Evolutionary conservation across 2,797 vertebrate species (phyloP), one percentile per base, ranked within the genome.

Genomic region (Silurus aristotelis): DNA sequence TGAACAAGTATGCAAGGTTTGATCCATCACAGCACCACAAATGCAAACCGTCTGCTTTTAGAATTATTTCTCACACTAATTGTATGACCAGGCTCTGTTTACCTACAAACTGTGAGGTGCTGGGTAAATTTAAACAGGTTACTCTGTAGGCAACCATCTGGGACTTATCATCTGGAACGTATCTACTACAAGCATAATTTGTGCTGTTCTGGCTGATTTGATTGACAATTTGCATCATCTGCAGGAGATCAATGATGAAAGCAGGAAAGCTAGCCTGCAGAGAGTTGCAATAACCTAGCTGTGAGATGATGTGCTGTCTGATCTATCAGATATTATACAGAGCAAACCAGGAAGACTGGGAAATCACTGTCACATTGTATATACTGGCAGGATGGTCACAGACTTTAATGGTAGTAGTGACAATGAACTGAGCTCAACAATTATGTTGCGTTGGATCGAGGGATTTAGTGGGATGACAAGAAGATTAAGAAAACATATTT

Each of bases 401-500:
- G 61, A 46, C 3, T 48, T 48, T 48, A 25, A 64, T 10, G 43
- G 43, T 8, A 48, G 15, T 5, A 25, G 60, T 48, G 43, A 48
- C 61, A 80, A 80, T 25, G 20, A 64, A 64, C 38, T 3, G 1
- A 43, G 27, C 27, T 82, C 27, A 64, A 60, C 13, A 70, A 15
- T 38, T 55, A 75, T 73, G 46, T 7, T 46, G 12, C 20, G 38
- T 27, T 52, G 13, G 22, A 75, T 31, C 6, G 31, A 82, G 6
- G 58, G 43, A 64, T 48, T 25, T 25, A 7, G 9, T n/a, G 15
- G 15, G 43, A 61, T 60, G 55, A 71, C 67, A 72, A 72, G 7
- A 61, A 87, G 80, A 46, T 80, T 68, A 84, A 79, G n/a, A 5
- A 80, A 56, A 88, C 52, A 76, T 77, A 78, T 71, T 52, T 76